These are phyloP conservation scores for Schizopygopsis pylzovi DNA, from an alignment of 2,797 vertebrate species.

Conservation along the genomic window DNA sequence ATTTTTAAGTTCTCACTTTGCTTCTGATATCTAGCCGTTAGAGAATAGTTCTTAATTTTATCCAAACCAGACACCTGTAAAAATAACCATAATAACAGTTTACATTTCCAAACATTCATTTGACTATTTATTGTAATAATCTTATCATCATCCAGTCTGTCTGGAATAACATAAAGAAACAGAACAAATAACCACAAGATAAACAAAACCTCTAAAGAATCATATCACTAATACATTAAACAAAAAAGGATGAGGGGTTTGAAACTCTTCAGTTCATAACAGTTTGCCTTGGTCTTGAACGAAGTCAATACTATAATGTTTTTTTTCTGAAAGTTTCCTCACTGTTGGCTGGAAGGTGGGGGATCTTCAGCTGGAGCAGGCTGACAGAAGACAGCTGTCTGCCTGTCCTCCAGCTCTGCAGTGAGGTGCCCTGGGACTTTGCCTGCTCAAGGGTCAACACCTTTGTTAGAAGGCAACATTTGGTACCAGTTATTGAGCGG, in stretches of 20 bases:
- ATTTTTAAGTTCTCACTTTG: not conserved
- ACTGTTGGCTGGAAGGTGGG: conserved; percentile 21
- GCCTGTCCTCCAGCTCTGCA: conserved; percentile 73
- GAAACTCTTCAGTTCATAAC: conserved; percentile 18
- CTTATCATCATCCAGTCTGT: not conserved
- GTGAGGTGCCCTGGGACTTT: conserved; percentile 75
- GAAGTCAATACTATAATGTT: conserved; percentile 22
- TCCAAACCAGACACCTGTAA: not conserved
- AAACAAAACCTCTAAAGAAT: conserved; percentile 26
- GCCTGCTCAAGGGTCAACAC: conserved; percentile 75
- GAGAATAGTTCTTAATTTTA: not conserved
- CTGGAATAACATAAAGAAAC: not conserved
- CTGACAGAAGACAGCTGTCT: conserved; percentile 83
- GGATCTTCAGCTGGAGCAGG: conserved; percentile 60
- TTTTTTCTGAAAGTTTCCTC: conserved; percentile 26
- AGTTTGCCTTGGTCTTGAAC: conserved; percentile 38
- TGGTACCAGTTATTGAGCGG: conserved; percentile 80
- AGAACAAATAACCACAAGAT: conserved; percentile 10
- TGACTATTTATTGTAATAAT: too few species aligned
- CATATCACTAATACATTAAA: conserved; percentile 24
- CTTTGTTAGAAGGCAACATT: conserved; percentile 77
- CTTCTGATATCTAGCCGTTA: not conserved
- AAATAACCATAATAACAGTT: not conserved
- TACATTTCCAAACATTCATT: too few species aligned
- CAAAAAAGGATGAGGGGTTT: not conserved